Conservation (phyloP, 2,797 vertebrate species). For the Leptoclinus maculatus region DNA sequence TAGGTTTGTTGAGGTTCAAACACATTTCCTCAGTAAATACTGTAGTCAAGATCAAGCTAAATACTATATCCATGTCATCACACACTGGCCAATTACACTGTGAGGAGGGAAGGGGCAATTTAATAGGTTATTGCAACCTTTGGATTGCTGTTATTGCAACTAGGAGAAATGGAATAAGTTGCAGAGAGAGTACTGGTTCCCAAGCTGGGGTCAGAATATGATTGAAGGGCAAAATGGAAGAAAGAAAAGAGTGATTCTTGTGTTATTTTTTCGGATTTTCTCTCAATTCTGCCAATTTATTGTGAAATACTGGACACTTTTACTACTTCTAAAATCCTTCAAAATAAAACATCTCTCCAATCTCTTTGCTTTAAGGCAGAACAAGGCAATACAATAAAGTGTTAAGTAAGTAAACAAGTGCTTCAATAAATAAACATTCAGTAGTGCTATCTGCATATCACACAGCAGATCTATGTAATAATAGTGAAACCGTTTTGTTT, state of each 20-base stretch:
- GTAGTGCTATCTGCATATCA: conserved; percentile 4
- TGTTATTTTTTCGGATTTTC: not conserved
- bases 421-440: conserved; percentile 12
- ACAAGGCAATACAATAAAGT: not conserved
- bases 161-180: not conserved
- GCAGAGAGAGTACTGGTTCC: not conserved
- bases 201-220: not conserved
- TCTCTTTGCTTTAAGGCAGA: not conserved
- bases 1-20: not conserved
- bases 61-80: conserved; percentile 13
- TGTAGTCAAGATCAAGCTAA: conserved; percentile 11
- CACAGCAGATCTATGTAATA: not conserved
- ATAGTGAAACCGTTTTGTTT: conserved; percentile 32
- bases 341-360: conserved; percentile 5
- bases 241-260: not conserved
- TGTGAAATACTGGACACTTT: conserved; percentile 1
- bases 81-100: conserved; percentile 18
- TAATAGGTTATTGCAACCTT: conserved; percentile 20
- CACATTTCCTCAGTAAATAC: conserved; percentile 13
- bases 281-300: not conserved
- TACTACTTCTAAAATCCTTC: not conserved
- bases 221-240: not conserved
- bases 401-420: not conserved
- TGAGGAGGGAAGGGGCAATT: conserved; percentile 17
- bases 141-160: not conserved